Base-by-base conservation (phyloP, 2,888 invertebrate genomes). In the Himalopsyche anomala region DNA sequence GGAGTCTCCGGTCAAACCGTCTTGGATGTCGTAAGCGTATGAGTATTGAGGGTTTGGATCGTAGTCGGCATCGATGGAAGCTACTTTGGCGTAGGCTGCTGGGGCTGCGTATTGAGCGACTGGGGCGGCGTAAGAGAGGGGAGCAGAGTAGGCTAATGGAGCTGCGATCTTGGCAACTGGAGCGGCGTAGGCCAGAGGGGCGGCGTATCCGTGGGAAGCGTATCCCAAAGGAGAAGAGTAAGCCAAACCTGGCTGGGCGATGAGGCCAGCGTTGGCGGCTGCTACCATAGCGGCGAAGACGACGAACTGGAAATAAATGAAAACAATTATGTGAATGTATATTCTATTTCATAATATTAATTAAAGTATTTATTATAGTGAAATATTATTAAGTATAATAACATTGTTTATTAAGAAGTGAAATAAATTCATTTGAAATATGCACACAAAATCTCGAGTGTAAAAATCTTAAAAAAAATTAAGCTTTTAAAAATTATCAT, bases 1-100 rank as follows among this genome's bases (percentile, higher is more conserved):
- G 62, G 89, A 91, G 90, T 93, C 93, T 28, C 93, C 93, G 80
- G 94, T 94, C 82, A 93, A 91, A 87, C 92, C 91, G 89, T 94
- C 94, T 89, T 94, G 93, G 17, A 94, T 93, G 15, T 74, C 74
- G 74, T 74, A 74, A 2, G 38, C 74, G 74, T 74, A 74, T 15
- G 74, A 74, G 74, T 74, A 74, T 74, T 74, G 74, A 74, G 74
- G 74, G 74, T 74, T 74, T 38, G 74, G 74, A 74, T 74, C 74
- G 74, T 74, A 74, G 42, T 85, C 85, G 36, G 85, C 85, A 56
- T 85, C 86, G 79, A 84, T 54, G 85, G 83, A 19, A 17, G 83
- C 84, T 28, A 84, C 82, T 36, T 83, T 83, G 45, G 81, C 74
- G n/a, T 83, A 83, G 15, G 51, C 51, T 4, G 15, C 51, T 51